Percentiles rank a stretch among this genome's conserved stretches.
Evolutionary conservation across 2,888 invertebrate species (phyloP).

Genomic region (Malachius bipustulatus): DNA sequence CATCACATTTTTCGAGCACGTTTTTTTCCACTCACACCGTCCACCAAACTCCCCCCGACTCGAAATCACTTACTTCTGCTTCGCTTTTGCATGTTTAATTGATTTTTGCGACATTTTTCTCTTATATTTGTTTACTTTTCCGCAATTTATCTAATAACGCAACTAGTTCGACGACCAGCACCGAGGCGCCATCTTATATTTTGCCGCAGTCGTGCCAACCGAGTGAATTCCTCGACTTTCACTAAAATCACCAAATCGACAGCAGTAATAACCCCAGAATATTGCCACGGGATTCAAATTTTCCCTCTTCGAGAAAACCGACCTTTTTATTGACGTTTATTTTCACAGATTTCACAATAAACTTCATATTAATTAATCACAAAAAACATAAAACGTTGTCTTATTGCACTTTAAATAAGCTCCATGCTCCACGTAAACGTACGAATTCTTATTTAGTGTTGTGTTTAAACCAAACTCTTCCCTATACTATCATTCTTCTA

Average conservation of each 20-base stretch:
- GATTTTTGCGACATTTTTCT: constrained; percentile 18
- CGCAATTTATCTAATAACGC: constrained; percentile 22
- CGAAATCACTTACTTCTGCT: constrained; percentile 16
- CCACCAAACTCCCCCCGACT: constrained; percentile 17
- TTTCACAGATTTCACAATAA: too few species aligned
- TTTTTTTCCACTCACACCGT: constrained; percentile 26
- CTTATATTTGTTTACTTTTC: constrained; percentile 24
- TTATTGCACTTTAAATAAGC: too few species aligned
- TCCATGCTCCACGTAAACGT: too few species aligned
- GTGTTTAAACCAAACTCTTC: too few species aligned
- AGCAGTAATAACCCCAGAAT: too few species aligned
- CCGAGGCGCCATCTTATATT: constrained; percentile 32
- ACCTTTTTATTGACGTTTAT: too few species aligned
- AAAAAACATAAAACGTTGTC: too few species aligned
- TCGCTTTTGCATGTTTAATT: constrained; percentile 21
- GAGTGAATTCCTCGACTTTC: constrained; percentile 13
- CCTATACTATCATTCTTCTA: too few species aligned
- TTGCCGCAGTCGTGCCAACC: constrained; percentile 20
- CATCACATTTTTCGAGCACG: constrained; percentile 33
- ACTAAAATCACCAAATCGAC: constrained; percentile 15
- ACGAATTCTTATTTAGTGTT: too few species aligned
- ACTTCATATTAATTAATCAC: too few species aligned
- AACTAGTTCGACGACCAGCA: constrained; percentile 26
- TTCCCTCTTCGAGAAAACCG: too few species aligned
- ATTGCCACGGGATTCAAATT: too few species aligned